Conservation (phyloP, 2,113 vertebrate species). For the Passer montanus region DNA sequence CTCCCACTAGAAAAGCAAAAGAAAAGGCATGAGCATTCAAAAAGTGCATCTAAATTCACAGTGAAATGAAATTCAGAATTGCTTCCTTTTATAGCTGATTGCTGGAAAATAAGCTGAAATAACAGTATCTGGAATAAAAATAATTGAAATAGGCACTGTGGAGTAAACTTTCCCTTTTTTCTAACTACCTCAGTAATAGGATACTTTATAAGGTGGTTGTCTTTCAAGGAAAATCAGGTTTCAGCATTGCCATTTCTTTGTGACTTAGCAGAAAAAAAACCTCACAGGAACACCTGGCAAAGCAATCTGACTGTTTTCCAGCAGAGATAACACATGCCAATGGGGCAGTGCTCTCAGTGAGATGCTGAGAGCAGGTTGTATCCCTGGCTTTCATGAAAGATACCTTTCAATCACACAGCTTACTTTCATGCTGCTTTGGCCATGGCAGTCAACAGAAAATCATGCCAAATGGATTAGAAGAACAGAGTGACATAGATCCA, state of each 20-base stretch:
- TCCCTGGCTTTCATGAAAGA: not conserved
- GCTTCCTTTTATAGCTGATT: not conserved
- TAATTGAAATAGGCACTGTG: not conserved
- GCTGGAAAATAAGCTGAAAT: not conserved
- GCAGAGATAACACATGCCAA: conserved; percentile 16
- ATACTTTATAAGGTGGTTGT: not conserved
- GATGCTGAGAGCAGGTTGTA: not conserved
- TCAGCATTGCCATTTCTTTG: not conserved
- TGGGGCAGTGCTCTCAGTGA: not conserved
- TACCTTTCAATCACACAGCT: not conserved
- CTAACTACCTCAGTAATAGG: not conserved
- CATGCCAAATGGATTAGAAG: not conserved
- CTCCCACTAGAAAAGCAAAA: not conserved
- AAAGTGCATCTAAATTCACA: not conserved
- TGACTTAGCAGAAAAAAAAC: not conserved
- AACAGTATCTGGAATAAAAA: not conserved
- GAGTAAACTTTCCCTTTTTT: not conserved
- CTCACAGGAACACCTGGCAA: not conserved
- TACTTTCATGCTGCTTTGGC: not conserved
- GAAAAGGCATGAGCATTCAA: not conserved
- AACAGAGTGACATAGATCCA: not conserved
- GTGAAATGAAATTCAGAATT: not conserved
- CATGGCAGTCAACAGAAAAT: not conserved
- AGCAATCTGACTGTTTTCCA: not conserved
- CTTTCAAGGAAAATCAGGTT: not conserved